phyloP scores from a whole-genome alignment of 2,113 vertebrate species.

The Rhipidura dahli region DNA sequence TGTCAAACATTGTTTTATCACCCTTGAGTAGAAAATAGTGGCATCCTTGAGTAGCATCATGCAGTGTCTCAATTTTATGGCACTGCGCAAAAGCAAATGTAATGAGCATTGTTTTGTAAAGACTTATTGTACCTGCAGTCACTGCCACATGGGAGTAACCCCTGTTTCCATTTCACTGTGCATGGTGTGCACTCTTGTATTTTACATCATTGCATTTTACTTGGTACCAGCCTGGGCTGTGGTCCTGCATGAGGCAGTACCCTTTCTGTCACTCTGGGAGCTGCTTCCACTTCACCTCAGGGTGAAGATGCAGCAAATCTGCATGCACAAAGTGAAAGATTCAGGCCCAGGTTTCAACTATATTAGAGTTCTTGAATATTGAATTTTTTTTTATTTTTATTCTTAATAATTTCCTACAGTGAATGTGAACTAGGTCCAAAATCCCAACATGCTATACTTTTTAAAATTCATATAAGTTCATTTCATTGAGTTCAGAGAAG shows the following conservation, averaged over 20 bases:
- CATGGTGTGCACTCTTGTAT: neutral
- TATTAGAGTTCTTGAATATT: neutral
- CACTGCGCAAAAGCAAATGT: neutral
- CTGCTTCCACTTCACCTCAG: neutral
- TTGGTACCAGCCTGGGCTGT: neutral
- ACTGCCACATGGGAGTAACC: neutral
- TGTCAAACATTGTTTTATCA: neutral
- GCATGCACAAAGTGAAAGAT: neutral
- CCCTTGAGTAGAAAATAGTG: neutral
- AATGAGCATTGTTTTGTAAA: neutral
- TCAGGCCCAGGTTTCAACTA: neutral
- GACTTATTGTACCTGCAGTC: neutral
- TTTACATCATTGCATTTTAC: neutral
- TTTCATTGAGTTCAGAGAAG: neutral
- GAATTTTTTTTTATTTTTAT: neutral
- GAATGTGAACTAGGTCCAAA: neutral
- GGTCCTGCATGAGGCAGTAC: neutral
- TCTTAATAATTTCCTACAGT: neutral
- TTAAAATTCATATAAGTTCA: neutral
- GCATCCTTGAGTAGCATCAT: neutral
- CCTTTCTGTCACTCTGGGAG: neutral
- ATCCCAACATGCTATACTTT: neutral
- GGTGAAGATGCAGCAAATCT: neutral
- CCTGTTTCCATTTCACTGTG: accelerated
- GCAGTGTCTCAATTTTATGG: neutral